A percentile compares a stretch with the other conserved stretches of the same genome.
Evolutionary conservation across 2,797 vertebrate genomes (phyloP).

Genomic region (Heliangelus exortis): DNA sequence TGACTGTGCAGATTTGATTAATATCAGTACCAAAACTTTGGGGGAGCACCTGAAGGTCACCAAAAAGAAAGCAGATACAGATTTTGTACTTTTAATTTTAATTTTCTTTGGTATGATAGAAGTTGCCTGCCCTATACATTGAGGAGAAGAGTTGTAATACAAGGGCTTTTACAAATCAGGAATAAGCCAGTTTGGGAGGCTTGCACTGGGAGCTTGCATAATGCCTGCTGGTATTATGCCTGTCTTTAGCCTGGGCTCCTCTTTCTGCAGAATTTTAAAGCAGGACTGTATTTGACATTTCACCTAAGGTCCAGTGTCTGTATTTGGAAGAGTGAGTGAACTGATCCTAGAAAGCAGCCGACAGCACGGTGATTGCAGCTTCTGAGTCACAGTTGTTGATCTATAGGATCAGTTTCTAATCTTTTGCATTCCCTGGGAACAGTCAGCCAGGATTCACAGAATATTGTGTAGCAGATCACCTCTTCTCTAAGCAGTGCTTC

Average conservation of each 20-base stretch:
- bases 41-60: background rate
- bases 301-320: background rate
- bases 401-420: background rate
- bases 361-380: background rate
- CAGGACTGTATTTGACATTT: background rate
- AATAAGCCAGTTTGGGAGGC: background rate
- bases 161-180: background rate
- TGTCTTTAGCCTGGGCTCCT: background rate
- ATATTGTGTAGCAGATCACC: background rate
- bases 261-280: background rate
- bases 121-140: background rate
- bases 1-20: background rate
- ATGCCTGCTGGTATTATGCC: background rate
- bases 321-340: background rate
- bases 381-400: background rate
- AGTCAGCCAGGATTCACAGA: background rate
- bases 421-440: background rate
- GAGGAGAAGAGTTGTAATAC: background rate
- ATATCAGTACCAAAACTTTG: background rate
- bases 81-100: background rate
- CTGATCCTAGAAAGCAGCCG: background rate
- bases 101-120: background rate
- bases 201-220: background rate
- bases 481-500: background rate
- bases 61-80: background rate